Evolutionary conservation across 2,888 invertebrate genomes (phyloP).

Genomic region (Ophioninae sp.): DNA sequence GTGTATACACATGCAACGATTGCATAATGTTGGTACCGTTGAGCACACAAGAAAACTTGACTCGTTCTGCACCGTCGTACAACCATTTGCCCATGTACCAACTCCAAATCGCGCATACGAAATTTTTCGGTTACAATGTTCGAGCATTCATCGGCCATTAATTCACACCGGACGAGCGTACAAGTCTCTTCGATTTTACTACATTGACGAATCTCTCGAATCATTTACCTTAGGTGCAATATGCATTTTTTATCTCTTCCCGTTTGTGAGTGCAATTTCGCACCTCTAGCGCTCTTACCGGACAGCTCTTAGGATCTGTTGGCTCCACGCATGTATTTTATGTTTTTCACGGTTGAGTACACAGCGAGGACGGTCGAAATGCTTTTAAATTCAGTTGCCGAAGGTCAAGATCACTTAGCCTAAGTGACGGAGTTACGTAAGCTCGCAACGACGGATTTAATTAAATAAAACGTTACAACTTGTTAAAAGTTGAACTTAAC

Average conservation of each 20-base stretch:
- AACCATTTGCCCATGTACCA: not conserved
- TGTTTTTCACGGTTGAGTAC: not conserved
- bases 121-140: constrained; percentile 23
- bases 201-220: constrained; percentile 4
- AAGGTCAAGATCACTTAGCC: constrained; percentile 18
- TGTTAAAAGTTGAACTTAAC: not conserved
- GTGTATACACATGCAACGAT: not conserved
- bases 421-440: not conserved
- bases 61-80: not conserved
- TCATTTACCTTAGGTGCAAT: constrained; percentile 15
- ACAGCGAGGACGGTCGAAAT: not conserved
- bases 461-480: not conserved
- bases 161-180: constrained; percentile 24
- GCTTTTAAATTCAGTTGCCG: constrained; percentile 17
- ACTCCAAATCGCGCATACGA: constrained; percentile 5
- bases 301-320: not conserved
- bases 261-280: constrained; percentile 17
- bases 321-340: constrained; percentile 3
- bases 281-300: constrained; percentile 4
- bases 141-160: constrained; percentile 1
- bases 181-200: constrained; percentile 21
- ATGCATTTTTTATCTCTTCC: not conserved
- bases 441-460: not conserved
- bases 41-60: not conserved
- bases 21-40: not conserved